A percentile compares a stretch with the other conserved stretches of the same genome.
Evolutionary conservation across 2,113 vertebrate species (phyloP).

Genomic region (Etheostoma cragini): DNA sequence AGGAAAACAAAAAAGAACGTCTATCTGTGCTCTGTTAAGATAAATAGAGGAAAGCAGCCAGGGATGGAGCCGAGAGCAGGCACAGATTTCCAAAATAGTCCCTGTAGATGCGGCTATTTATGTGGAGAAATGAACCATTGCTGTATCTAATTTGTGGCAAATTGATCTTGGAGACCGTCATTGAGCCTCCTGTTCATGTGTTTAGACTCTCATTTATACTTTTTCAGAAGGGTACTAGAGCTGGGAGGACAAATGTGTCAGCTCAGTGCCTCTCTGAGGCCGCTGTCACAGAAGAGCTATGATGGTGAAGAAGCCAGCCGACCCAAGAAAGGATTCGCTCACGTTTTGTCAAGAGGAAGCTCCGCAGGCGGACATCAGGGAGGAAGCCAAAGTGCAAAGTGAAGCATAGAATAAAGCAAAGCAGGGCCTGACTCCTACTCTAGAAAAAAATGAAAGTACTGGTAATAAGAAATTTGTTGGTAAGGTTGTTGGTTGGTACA

Average conservation of each 20-base stretch:
- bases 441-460: not conserved
- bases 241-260: constrained; percentile 62
- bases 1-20: constrained; percentile 27
- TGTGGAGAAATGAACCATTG: constrained; percentile 79
- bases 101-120: constrained; percentile 67
- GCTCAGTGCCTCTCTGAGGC: constrained; percentile 44
- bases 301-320: constrained; percentile 25
- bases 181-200: constrained; percentile 66
- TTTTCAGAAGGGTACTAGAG: constrained; percentile 54
- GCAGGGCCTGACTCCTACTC: not conserved
- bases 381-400: constrained; percentile 3
- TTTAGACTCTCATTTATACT: constrained; percentile 60
- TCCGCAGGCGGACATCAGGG: not conserved
- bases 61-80: constrained; percentile 9
- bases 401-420: constrained; percentile 10
- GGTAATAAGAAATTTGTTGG: not conserved
- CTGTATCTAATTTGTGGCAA: constrained; percentile 80
- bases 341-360: constrained; percentile 18
- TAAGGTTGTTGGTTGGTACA: not conserved
- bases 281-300: constrained; percentile 57
- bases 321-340: constrained; percentile 41
- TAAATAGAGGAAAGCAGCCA: constrained; percentile 55
- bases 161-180: constrained; percentile 74
- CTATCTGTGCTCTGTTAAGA: constrained; percentile 51
- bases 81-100: constrained; percentile 64